A percentile compares a stretch with the other conserved stretches of the same genome.
These are phyloP conservation scores for Corvus moneduloides DNA, from an alignment of 2,113 vertebrate species.

Conservation along the genomic window DNA sequence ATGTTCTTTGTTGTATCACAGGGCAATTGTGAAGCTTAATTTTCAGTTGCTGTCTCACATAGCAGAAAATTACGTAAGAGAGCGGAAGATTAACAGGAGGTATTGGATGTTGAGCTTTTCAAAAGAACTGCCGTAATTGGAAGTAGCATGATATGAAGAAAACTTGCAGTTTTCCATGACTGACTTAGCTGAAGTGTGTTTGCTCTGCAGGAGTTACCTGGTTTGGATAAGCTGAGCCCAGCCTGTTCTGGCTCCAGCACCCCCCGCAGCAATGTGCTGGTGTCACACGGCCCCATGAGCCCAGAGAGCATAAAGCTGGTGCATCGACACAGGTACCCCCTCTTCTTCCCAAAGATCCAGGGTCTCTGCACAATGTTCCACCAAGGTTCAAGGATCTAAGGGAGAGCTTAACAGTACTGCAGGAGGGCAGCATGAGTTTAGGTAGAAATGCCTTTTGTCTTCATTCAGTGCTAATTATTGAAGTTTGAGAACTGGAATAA, in stretches of 20 bases:
- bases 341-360: not conserved
- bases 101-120: not conserved
- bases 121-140: not conserved
- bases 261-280: constrained; percentile 82
- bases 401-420: not conserved
- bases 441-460: not conserved
- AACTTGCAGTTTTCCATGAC: not conserved
- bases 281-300: constrained; percentile 88
- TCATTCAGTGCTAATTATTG: not conserved
- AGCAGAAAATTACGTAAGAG: not conserved
- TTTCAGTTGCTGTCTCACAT: not conserved
- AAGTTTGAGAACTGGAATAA: not conserved
- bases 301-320: constrained; percentile 88
- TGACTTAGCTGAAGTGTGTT: not conserved
- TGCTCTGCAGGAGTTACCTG: constrained; percentile 84
- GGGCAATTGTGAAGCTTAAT: not conserved
- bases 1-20: not conserved
- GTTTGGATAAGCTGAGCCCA: constrained; percentile 87
- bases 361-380: not conserved
- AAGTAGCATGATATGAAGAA: not conserved
- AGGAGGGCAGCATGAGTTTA: not conserved
- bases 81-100: not conserved
- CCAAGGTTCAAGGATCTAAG: not conserved
- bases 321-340: constrained; percentile 87
- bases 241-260: constrained; percentile 84